Evolutionary conservation across 2,888 invertebrate genomes (phyloP).

Genomic region (Eurytoma adleriae): DNA sequence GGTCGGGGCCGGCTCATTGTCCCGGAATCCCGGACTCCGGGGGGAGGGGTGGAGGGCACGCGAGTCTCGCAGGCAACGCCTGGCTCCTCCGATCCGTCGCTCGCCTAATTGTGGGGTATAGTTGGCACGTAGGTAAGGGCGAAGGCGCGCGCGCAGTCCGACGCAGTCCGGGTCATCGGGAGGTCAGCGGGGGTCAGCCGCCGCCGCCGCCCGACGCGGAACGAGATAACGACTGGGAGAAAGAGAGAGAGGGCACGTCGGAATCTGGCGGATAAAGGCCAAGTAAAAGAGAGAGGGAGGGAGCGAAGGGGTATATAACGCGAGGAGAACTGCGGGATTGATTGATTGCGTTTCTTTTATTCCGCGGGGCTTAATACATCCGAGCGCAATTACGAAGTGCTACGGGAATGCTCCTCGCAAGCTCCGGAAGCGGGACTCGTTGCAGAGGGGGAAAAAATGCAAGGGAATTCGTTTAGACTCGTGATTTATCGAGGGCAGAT

Average conservation of each 20-base stretch:
- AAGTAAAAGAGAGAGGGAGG: neutral
- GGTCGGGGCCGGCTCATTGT: slow-evolving; percentile 29
- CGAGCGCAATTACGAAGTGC: too few species aligned
- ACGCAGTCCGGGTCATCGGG: slow-evolving; percentile 52
- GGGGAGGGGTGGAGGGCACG: neutral
- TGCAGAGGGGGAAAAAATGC: too few species aligned
- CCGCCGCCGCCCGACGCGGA: slow-evolving; percentile 26
- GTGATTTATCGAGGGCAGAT: too few species aligned
- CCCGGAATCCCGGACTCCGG: slow-evolving; percentile 37
- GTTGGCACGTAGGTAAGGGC: slow-evolving; percentile 53
- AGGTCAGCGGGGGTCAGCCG: slow-evolving; percentile 55
- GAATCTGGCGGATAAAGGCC: slow-evolving; percentile 11
- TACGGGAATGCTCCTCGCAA: too few species aligned
- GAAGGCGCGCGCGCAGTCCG: slow-evolving; percentile 32
- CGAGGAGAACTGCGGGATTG: slow-evolving; percentile 14
- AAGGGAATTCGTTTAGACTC: too few species aligned
- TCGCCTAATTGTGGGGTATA: slow-evolving; percentile 55
- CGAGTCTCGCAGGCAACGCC: neutral
- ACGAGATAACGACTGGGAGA: slow-evolving; percentile 45
- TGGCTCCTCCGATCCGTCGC: slow-evolving; percentile 26
- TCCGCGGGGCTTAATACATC: slow-evolving; percentile 2
- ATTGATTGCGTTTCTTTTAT: slow-evolving; percentile 38
- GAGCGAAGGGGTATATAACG: slow-evolving; percentile 2
- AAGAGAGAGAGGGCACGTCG: slow-evolving; percentile 14
- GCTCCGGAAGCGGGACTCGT: too few species aligned